phyloP scores from a whole-genome alignment of 2,797 vertebrate genomes.

The Catamblyrhynchus diadema region DNA sequence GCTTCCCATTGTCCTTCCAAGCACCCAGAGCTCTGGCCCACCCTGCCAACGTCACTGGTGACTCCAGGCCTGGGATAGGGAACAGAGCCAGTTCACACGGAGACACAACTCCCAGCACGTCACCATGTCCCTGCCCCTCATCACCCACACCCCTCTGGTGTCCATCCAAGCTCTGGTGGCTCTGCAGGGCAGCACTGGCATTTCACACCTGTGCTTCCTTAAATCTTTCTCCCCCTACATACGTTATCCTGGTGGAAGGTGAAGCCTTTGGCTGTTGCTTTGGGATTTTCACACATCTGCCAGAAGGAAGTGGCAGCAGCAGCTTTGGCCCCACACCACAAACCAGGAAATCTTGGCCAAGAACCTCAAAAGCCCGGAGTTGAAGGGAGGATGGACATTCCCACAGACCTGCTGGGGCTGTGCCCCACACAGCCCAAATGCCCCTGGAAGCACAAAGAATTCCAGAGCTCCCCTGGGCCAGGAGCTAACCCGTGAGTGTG shows the following conservation, averaged over 20 bases:
- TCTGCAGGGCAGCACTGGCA: background rate
- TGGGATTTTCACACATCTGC: background rate
- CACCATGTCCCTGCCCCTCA: background rate
- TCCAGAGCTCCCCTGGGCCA: background rate
- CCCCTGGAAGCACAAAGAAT: background rate
- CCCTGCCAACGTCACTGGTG: background rate
- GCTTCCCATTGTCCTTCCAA: background rate
- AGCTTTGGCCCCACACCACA: background rate
- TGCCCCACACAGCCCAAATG: background rate
- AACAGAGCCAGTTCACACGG: background rate
- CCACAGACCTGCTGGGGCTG: background rate
- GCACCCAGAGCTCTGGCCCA: background rate
- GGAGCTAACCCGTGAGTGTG: background rate
- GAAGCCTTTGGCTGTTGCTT: background rate
- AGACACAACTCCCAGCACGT: background rate
- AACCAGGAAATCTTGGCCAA: background rate
- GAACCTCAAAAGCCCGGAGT: background rate
- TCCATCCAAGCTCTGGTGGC: background rate
- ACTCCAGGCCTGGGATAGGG: background rate
- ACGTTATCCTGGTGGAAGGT: background rate
- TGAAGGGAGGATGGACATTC: background rate
- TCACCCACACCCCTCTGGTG: background rate
- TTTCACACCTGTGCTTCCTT: background rate
- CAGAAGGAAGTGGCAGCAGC: background rate
- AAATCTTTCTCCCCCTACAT: background rate